Conservation (phyloP, 2,797 vertebrate genomes). For the Malurus splendens region DNA sequence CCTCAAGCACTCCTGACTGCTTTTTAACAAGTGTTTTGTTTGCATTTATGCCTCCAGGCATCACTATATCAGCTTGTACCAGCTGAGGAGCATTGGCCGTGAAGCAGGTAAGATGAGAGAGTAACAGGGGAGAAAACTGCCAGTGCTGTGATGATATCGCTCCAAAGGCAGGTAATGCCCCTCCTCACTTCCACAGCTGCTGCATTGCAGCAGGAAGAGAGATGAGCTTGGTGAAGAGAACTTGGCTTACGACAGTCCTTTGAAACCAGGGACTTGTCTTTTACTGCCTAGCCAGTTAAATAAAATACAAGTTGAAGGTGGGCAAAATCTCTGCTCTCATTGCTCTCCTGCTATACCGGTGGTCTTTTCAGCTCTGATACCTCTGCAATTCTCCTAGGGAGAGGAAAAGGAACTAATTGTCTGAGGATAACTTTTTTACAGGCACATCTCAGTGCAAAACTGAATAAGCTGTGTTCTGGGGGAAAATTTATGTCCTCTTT, state of each 20-base stretch:
- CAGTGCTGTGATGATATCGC: accelerated
- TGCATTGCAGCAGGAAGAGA: accelerated
- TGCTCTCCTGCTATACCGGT: neutral
- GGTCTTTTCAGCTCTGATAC: neutral
- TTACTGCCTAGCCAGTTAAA: neutral
- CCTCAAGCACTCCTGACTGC: neutral
- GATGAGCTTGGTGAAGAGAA: neutral
- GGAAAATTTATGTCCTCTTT: neutral
- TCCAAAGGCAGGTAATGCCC: accelerated
- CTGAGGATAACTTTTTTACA: neutral
- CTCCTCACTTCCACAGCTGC: neutral
- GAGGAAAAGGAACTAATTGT: neutral
- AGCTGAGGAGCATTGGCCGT: neutral
- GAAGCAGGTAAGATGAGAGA: neutral
- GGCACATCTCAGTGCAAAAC: neutral
- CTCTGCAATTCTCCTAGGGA: neutral
- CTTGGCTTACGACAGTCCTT: neutral
- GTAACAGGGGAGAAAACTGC: accelerated
- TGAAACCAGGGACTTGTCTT: neutral
- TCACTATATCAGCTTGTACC: neutral
- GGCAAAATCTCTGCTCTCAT: neutral
- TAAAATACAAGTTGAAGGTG: neutral
- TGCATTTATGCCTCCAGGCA: neutral
- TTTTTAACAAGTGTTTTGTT: neutral
- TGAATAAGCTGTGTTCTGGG: neutral